Conservation (phyloP, 1,140 invertebrate genomes). For the Papilio glaucus region DNA sequence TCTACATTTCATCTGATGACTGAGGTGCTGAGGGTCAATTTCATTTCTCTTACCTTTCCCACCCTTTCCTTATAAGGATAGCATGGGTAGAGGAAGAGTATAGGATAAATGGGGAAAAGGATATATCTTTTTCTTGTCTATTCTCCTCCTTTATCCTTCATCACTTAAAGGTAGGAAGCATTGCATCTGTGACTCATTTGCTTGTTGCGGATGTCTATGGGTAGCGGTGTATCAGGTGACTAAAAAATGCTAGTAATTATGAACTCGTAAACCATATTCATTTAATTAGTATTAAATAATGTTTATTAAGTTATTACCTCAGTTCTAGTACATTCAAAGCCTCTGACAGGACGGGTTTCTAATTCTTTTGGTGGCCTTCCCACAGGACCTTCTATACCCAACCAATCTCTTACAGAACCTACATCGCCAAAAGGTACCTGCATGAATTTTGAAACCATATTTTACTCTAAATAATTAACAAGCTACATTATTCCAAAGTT, state of each 20-base stretch:
- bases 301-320: constrained; percentile 82
- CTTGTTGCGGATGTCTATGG: too few species aligned
- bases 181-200: too few species aligned
- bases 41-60: too few species aligned
- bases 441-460: constrained; percentile 41
- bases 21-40: too few species aligned
- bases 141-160: too few species aligned
- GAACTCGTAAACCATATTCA: not conserved
- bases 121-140: too few species aligned
- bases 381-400: constrained; percentile 89
- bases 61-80: too few species aligned
- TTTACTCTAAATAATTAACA: not conserved
- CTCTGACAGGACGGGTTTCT: constrained; percentile 87
- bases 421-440: constrained; percentile 96
- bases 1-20: too few species aligned
- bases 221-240: too few species aligned
- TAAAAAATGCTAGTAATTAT: not conserved
- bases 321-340: constrained; percentile 90
- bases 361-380: constrained; percentile 89
- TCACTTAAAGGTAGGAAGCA: too few species aligned
- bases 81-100: too few species aligned
- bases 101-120: too few species aligned
- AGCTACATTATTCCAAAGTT: not conserved
- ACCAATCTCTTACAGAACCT: constrained; percentile 89
- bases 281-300: not conserved